phyloP scores from a whole-genome alignment of 2,113 vertebrate genomes.

The Cyprinus carpio region DNA sequence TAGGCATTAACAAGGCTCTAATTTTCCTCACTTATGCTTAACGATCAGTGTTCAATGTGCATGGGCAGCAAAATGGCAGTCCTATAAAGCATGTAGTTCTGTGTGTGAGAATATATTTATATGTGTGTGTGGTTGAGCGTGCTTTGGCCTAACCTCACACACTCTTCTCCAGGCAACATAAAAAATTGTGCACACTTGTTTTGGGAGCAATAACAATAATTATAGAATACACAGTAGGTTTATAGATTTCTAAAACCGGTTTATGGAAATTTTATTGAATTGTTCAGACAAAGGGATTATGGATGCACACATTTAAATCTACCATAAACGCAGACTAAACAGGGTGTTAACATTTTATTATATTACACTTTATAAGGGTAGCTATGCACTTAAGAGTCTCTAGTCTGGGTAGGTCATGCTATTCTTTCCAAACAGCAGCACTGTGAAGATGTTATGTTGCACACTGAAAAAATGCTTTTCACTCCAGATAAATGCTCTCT shows the following conservation, averaged over 20 bases:
- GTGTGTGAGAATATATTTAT: neutral
- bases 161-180: neutral
- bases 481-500: neutral
- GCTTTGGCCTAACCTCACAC: neutral
- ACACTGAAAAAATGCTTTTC: neutral
- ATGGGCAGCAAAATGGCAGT: constrained; percentile 6
- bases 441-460: constrained; percentile 11
- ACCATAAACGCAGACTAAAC: constrained; percentile 10
- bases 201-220: constrained; percentile 6
- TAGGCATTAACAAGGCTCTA: constrained; percentile 35
- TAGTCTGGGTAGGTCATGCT: constrained; percentile 4
- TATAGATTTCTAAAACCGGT: neutral
- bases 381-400: constrained; percentile 1
- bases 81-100: constrained; percentile 22
- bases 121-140: constrained; percentile 5
- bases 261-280: neutral
- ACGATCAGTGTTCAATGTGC: constrained; percentile 29
- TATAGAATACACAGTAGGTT: constrained; percentile 4
- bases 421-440: neutral
- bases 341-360: neutral
- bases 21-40: constrained; percentile 29
- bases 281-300: constrained; percentile 31
- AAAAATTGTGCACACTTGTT: constrained; percentile 13
- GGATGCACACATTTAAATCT: neutral
- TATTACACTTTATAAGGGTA: neutral